Evolutionary conservation across 2,113 vertebrate species (phyloP).

Genomic region (Tympanuchus pallidicinctus): DNA sequence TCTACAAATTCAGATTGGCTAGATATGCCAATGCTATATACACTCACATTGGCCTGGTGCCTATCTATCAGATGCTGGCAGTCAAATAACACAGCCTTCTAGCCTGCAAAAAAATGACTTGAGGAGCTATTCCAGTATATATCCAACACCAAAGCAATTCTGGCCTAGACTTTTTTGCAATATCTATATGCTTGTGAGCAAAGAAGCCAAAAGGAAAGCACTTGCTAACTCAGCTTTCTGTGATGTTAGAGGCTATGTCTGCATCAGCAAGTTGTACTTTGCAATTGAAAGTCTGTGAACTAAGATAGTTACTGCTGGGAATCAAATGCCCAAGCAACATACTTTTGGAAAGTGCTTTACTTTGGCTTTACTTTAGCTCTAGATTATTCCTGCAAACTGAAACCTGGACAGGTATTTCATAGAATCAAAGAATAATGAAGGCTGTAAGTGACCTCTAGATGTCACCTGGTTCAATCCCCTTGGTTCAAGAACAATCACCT

Average conservation of each 20-base stretch:
- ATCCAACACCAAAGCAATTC: neutral
- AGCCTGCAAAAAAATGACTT: neutral
- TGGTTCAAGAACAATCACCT: neutral
- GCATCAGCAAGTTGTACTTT: neutral
- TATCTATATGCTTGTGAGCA: neutral
- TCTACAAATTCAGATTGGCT: slow-evolving; percentile 1
- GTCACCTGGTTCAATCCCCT: neutral
- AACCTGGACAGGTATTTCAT: neutral
- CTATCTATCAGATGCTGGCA: neutral
- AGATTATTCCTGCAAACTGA: neutral
- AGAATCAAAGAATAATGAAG: neutral
- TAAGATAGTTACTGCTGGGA: neutral
- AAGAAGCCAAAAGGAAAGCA: neutral
- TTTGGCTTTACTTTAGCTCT: neutral
- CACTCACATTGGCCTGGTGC: neutral
- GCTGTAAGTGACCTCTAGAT: neutral
- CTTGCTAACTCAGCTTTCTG: neutral
- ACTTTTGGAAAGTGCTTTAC: neutral
- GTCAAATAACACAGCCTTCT: neutral
- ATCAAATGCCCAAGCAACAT: neutral
- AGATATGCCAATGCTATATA: neutral
- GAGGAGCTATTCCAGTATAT: neutral
- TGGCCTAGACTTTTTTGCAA: neutral
- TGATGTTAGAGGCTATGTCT: neutral
- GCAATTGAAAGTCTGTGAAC: neutral